These are phyloP conservation scores for Psylliodes chrysocephalus DNA, from an alignment of 2,888 invertebrate genomes.

Conservation along the genomic window DNA sequence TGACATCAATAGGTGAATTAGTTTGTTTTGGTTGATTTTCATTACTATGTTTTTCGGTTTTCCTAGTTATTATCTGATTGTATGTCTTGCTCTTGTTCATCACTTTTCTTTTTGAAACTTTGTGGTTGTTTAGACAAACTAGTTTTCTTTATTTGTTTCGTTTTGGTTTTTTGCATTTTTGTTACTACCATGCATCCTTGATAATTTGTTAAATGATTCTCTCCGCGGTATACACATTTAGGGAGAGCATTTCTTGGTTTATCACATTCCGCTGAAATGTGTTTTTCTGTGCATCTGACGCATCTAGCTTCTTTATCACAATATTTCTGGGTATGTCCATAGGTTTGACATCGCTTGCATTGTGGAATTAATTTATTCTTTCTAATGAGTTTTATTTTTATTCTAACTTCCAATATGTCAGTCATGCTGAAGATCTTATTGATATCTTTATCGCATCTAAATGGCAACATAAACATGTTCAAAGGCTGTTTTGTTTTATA, in stretches of 20 bases:
- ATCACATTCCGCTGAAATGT: slow-evolving; percentile 16
- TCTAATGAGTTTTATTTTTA: not conserved
- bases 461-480: slow-evolving; percentile 29
- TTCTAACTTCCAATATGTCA: too few relatives aligned
- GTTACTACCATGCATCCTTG: not conserved
- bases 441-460: too few relatives aligned
- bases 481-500: slow-evolving; percentile 30
- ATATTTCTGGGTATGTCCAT: slow-evolving; percentile 32
- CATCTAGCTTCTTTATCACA: slow-evolving; percentile 32
- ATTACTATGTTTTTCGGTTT: too few relatives aligned
- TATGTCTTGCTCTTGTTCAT: too few relatives aligned
- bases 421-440: too few relatives aligned
- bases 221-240: not conserved
- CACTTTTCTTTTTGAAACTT: too few relatives aligned
- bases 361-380: slow-evolving; percentile 21
- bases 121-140: too few relatives aligned
- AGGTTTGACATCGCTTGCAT: slow-evolving; percentile 30
- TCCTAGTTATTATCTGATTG: too few relatives aligned
- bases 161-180: not conserved
- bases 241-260: too few relatives aligned
- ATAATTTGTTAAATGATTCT: not conserved
- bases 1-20: too few relatives aligned
- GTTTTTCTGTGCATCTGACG: slow-evolving; percentile 34
- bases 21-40: too few relatives aligned
- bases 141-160: too few relatives aligned